Evolutionary conservation across 1,140 invertebrate species (phyloP).

Genomic region (Zelostemma sp.): DNA sequence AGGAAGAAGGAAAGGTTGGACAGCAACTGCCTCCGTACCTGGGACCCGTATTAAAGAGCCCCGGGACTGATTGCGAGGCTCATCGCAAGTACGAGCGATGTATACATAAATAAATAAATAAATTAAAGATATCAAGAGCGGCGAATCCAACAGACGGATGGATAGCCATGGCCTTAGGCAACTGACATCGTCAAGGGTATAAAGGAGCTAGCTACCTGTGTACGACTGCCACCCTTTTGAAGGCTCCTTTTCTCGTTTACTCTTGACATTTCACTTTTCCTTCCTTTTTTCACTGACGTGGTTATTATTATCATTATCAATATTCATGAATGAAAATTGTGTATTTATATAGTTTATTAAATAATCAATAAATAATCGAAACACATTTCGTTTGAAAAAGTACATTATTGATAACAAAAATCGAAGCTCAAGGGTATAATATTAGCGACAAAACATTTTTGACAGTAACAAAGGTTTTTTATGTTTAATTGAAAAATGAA

Average conservation of each 20-base stretch:
- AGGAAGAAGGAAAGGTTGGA: not conserved
- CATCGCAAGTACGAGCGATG: slow-evolving; percentile 36
- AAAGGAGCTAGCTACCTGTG: slow-evolving; percentile 8
- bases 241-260: slow-evolving; percentile 22
- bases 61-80: slow-evolving; percentile 42
- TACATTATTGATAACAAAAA: too few relatives aligned
- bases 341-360: too few relatives aligned
- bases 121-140: slow-evolving; percentile 40
- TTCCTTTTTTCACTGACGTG: slow-evolving; percentile 30
- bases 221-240: slow-evolving; percentile 19
- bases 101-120: slow-evolving; percentile 53
- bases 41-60: slow-evolving; percentile 22
- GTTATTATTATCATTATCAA: slow-evolving; percentile 6
- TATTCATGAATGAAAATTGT: too few relatives aligned
- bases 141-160: slow-evolving; percentile 28
- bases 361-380: too few relatives aligned
- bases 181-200: slow-evolving; percentile 17
- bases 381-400: too few relatives aligned
- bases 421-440: too few relatives aligned
- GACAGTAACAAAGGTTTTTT: too few relatives aligned
- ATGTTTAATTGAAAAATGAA: too few relatives aligned
- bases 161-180: slow-evolving; percentile 19
- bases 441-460: too few relatives aligned
- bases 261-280: slow-evolving; percentile 27
- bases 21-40: not conserved